Evolutionary conservation across 2,888 invertebrate genomes (phyloP).

Genomic region (Hirtodrosophila cameraria): DNA sequence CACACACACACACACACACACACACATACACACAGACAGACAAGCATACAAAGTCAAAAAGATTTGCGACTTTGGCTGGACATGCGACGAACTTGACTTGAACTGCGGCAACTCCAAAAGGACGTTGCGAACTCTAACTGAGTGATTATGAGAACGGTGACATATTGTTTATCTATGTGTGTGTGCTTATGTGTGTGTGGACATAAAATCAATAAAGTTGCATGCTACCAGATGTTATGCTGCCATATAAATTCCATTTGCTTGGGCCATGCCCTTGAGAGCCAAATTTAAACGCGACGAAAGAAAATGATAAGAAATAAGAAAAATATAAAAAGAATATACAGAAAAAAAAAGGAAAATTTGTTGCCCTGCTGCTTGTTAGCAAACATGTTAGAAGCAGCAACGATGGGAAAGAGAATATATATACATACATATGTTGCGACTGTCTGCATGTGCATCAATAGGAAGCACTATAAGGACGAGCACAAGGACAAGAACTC

Average conservation of each 20-base stretch:
- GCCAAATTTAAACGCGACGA: slow-evolving; percentile 36
- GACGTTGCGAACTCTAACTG: slow-evolving; percentile 17
- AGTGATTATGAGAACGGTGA: slow-evolving; percentile 46
- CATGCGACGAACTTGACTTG: slow-evolving; percentile 49
- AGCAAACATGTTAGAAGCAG: slow-evolving; percentile 46
- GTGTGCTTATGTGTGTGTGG: background rate
- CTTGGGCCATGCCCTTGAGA: slow-evolving; percentile 68
- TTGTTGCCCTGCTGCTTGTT: slow-evolving; percentile 44
- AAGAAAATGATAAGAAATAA: slow-evolving; percentile 40
- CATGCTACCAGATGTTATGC: slow-evolving; percentile 42
- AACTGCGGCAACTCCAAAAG: slow-evolving; percentile 8
- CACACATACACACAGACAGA: background rate
- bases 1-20: too few species aligned
- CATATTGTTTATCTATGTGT: slow-evolving; percentile 28
- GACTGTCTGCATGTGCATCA: slow-evolving; percentile 41
- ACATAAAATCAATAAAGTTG: slow-evolving; percentile 49
- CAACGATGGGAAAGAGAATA: slow-evolving; percentile 5
- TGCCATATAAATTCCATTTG: slow-evolving; percentile 57
- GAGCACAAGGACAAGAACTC: slow-evolving; percentile 26
- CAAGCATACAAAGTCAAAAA: slow-evolving; percentile 31
- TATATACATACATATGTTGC: slow-evolving; percentile 7
- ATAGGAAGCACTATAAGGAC: slow-evolving; percentile 26
- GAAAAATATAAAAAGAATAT: too few species aligned
- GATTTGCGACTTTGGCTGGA: slow-evolving; percentile 67
- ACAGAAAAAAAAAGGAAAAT: slow-evolving; percentile 24